Percentiles rank a stretch among this genome's conserved stretches.
Evolutionary conservation across 2,888 invertebrate species (phyloP).

Genomic region (Polydesmus complanatus): DNA sequence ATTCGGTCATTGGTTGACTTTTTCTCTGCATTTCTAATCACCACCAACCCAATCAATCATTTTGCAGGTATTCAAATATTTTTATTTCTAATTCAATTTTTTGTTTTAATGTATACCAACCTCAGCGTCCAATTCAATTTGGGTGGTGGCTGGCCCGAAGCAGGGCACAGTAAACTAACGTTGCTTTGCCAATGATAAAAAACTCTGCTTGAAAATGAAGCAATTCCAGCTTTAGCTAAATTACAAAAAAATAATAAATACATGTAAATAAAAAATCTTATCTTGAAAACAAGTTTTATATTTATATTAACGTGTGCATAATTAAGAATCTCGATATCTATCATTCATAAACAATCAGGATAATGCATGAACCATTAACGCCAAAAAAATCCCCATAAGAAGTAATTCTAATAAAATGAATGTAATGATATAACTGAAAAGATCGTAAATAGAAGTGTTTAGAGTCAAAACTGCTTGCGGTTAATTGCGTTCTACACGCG

Average conservation of each 20-base stretch:
- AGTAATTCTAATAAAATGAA: background rate
- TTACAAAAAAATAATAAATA: background rate
- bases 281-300: background rate
- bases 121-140: slow-evolving; percentile 12
- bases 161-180: slow-evolving; percentile 11
- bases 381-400: background rate
- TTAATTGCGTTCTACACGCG: background rate
- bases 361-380: background rate
- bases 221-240: slow-evolving; percentile 15
- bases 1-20: slow-evolving; percentile 6
- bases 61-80: background rate
- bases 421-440: background rate
- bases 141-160: slow-evolving; percentile 14
- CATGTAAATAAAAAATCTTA: background rate
- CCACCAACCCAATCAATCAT: background rate
- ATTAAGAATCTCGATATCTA: background rate
- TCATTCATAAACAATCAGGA: background rate
- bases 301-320: background rate
- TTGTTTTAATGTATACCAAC: slow-evolving; percentile 4
- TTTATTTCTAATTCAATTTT: background rate
- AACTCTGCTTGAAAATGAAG: slow-evolving; percentile 14
- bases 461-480: background rate
- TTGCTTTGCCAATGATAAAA: slow-evolving; percentile 15
- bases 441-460: background rate
- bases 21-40: background rate